These are phyloP conservation scores for Scrobipalpa costella DNA, from an alignment of 2,888 invertebrate species.

Conservation along the genomic window DNA sequence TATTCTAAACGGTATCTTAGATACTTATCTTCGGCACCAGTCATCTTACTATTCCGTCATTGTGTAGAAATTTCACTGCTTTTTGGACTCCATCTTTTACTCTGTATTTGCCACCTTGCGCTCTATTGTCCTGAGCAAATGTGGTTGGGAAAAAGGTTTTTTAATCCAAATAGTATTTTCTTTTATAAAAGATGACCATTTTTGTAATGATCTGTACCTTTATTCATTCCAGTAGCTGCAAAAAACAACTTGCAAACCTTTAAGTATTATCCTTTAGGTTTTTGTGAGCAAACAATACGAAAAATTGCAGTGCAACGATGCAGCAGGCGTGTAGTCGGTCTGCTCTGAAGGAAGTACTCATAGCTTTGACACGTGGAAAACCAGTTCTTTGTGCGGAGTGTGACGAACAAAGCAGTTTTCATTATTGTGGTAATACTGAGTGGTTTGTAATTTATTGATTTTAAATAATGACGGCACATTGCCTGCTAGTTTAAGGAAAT, in stretches of 20 bases:
- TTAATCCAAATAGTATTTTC: neutral
- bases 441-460: neutral
- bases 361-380: neutral
- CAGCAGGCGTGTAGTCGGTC: neutral
- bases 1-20: too few species aligned
- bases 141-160: neutral
- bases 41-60: too few species aligned
- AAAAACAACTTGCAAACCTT: too few species aligned
- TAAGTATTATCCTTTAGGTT: too few species aligned
- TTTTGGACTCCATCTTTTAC: too few species aligned
- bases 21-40: too few species aligned
- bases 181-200: too few species aligned
- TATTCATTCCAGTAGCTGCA: too few species aligned
- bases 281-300: too few species aligned
- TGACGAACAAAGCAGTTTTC: constrained; percentile 1
- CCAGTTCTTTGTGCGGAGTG: constrained; percentile 10
- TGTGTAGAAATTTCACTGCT: too few species aligned
- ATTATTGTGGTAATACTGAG: neutral
- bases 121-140: neutral
- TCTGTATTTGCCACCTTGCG: too few species aligned
- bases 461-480: neutral
- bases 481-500: neutral
- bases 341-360: neutral
- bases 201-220: too few species aligned
- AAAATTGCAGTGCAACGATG: neutral